phyloP scores from a whole-genome alignment of 2,888 invertebrate genomes.

The Xestia ashworthii region DNA sequence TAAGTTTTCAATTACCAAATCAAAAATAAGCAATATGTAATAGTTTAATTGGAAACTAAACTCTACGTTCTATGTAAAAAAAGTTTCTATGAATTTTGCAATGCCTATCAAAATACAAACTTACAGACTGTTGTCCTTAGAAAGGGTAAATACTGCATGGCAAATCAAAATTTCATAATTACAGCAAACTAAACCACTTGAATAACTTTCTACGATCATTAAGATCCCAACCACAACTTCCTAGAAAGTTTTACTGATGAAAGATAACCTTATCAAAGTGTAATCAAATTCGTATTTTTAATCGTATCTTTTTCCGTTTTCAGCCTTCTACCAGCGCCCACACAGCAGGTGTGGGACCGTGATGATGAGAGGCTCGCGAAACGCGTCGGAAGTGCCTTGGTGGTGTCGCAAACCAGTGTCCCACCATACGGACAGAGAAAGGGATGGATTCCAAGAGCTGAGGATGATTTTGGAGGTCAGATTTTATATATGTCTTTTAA shows the following conservation, averaged over 20 bases:
- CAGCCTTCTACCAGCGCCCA: slow-evolving; percentile 96
- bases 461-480: slow-evolving; percentile 92
- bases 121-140: slow-evolving; percentile 33
- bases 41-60: neutral
- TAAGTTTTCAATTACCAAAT: neutral
- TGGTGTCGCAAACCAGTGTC: slow-evolving; percentile 94
- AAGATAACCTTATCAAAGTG: slow-evolving; percentile 42
- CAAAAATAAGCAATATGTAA: neutral
- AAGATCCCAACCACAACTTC: neutral
- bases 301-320: slow-evolving; percentile 53
- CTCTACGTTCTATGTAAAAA: too few relatives aligned
- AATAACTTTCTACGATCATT: neutral
- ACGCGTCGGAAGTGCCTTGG: slow-evolving; percentile 91
- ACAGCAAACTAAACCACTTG: neutral
- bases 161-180: slow-evolving; percentile 25
- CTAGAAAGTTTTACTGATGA: neutral
- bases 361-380: slow-evolving; percentile 94
- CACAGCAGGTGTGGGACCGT: slow-evolving; percentile 96
- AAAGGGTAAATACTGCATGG: slow-evolving; percentile 31
- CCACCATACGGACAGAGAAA: slow-evolving; percentile 98
- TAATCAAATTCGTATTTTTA: slow-evolving; percentile 13
- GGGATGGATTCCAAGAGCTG: slow-evolving; percentile 97
- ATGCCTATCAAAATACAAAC: neutral
- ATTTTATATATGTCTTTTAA: neutral
- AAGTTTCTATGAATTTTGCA: neutral